phyloP scores from a whole-genome alignment of 2,797 vertebrate genomes.

The Xiphorhynchus erythropygius region DNA sequence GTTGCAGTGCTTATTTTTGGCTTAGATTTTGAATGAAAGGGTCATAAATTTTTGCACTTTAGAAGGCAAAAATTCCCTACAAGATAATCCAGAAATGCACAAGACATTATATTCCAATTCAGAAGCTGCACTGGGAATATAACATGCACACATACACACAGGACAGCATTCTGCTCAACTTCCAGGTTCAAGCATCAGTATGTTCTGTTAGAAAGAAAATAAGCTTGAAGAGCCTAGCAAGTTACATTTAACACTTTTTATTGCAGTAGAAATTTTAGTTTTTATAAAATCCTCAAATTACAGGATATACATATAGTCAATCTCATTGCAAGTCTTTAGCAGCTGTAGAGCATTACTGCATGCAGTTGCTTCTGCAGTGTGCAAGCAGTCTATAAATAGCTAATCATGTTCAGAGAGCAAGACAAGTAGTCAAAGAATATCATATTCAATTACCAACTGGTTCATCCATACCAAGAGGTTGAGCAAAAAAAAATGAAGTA shows the following conservation, averaged over 20 bases:
- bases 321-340: conserved; percentile 40
- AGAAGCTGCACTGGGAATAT: neutral
- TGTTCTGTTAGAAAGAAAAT: conserved; percentile 25
- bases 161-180: conserved; percentile 33
- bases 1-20: neutral
- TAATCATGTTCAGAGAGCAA: conserved; percentile 45
- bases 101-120: neutral
- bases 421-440: conserved; percentile 35
- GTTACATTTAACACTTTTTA: conserved; percentile 69
- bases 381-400: conserved; percentile 62
- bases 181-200: conserved; percentile 19
- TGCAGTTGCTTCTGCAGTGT: conserved; percentile 65
- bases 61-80: neutral
- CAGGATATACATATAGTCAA: conserved; percentile 60
- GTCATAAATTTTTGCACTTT: neutral
- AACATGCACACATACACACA: neutral
- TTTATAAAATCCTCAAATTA: conserved; percentile 70
- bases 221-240: conserved; percentile 35
- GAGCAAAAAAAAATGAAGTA: conserved; percentile 46
- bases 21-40: neutral
- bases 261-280: conserved; percentile 74
- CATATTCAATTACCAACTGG: conserved; percentile 10
- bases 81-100: neutral
- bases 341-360: conserved; percentile 60
- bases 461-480: conserved; percentile 49